A percentile compares a stretch with the other conserved stretches of the same genome.
phyloP scores from a whole-genome alignment of 2,888 invertebrate species.

The Nemoura dubitans region DNA sequence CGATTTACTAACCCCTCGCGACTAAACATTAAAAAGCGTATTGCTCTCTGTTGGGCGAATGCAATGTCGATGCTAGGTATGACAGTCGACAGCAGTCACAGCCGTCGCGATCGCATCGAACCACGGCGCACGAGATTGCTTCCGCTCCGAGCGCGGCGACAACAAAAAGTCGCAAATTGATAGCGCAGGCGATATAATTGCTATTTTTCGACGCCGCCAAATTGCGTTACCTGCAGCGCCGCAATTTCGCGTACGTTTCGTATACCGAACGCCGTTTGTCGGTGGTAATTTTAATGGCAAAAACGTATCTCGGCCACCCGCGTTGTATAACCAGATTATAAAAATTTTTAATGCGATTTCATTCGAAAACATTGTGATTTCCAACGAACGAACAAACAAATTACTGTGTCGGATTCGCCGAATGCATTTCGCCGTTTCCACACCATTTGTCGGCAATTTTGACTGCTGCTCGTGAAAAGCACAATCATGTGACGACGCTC shows the following conservation, averaged over 20 bases:
- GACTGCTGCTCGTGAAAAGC: too few species aligned
- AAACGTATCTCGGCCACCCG: too few species aligned
- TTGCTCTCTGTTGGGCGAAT: constrained; percentile 35
- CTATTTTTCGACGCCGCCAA: neutral
- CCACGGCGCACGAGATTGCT: constrained; percentile 15
- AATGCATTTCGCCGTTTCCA: too few species aligned
- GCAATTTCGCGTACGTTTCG: neutral
- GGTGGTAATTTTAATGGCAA: too few species aligned
- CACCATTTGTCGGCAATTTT: too few species aligned
- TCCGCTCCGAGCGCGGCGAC: neutral
- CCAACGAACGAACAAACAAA: too few species aligned
- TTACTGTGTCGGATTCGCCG: too few species aligned
- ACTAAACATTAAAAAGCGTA: constrained; percentile 34
- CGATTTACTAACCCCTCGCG: neutral
- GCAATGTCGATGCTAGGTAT: constrained; percentile 20
- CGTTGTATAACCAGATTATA: neutral
- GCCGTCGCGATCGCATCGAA: neutral
- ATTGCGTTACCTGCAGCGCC: neutral
- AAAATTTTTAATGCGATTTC: neutral
- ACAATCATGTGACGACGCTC: too few species aligned
- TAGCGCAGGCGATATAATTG: constrained; percentile 22
- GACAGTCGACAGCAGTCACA: neutral
- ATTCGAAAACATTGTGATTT: neutral
- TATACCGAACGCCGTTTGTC: too few species aligned
- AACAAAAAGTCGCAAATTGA: constrained; percentile 34